Base-by-base conservation (phyloP, 2,888 invertebrate species). In the Lithosia quadra region DNA sequence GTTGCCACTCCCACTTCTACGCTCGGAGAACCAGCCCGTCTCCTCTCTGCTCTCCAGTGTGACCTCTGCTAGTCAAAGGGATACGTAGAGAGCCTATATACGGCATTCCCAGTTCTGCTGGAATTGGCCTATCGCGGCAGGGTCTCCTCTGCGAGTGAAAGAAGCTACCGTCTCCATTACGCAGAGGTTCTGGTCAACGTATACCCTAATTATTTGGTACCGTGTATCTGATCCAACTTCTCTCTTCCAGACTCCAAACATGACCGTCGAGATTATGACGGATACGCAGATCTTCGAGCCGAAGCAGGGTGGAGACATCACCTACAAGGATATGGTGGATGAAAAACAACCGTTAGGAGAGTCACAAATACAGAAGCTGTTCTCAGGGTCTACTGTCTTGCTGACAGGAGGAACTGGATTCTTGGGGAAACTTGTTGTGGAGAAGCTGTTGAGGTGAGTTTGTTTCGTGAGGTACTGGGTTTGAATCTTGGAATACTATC, bases 351-450 rank as follows among this genome's bases (percentile, higher is more conserved):
- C 77, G 0, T 65, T 90, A 0, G 92, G 91, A 0, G 90, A 92
- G 39, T 95, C 95, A 0, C 90, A 95, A 75, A 91, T 95, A 24
- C 88, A 90, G 84, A 91, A 91, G 74, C 83, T 92, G 73, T 94
- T 92, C 74, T 76, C 89, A 0, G 93, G 91, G 0, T 72, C 90
- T 15, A 90, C 92, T 0, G 93, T 99, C 4, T 96, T 99, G 43
- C 95, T 99, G 43, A 99, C 99, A 0, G 99, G 99, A 0, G 98
- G 97, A 7, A 99, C 99, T 0, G 99, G 99, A 0, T 99, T 99
- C 91, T 95, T 99, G 84, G 99, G 99, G 36, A 99, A 99, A 92
- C 98, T 99, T 0, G 91, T 99, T 13, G 95, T 99, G 0, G 99
- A 99, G 89, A 99, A 99, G 90, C 91, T 99, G 4, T 91, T 99